phyloP scores from a whole-genome alignment of 2,797 vertebrate species.

The Macropus fuliginosus region DNA sequence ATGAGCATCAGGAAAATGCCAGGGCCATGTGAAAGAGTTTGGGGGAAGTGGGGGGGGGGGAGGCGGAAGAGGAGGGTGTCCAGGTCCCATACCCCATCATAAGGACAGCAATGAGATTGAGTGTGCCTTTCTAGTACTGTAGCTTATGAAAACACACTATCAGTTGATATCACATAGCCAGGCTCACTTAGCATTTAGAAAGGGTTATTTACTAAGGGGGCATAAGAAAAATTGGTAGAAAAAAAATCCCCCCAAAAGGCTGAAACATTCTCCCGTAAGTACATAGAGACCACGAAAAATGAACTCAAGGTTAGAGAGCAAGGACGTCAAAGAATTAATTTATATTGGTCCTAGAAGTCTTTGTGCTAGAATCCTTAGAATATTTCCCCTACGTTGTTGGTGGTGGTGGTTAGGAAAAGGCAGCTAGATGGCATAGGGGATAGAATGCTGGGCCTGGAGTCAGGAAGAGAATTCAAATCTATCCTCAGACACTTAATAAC shows the following conservation, averaged over 20 bases:
- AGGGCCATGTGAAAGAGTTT: too few relatives aligned
- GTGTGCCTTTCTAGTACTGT: not conserved
- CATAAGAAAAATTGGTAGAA: not conserved
- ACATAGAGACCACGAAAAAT: not conserved
- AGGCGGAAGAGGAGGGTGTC: too few relatives aligned
- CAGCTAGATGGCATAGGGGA: too few relatives aligned
- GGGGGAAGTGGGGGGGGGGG: too few relatives aligned
- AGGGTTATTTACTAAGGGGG: not conserved
- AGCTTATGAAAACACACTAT: not conserved
- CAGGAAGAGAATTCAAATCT: too few relatives aligned
- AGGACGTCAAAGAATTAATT: not conserved
- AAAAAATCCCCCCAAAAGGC: not conserved
- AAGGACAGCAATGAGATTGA: not conserved
- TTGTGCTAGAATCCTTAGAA: not conserved
- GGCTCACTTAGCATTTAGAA: not conserved
- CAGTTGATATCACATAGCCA: not conserved
- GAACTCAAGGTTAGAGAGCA: not conserved
- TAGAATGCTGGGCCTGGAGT: too few relatives aligned
- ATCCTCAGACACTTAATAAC: not conserved
- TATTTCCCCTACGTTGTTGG: not conserved
- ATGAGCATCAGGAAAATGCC: too few relatives aligned
- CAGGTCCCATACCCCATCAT: too few relatives aligned
- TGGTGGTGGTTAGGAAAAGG: too few relatives aligned
- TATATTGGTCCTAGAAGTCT: not conserved
- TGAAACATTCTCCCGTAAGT: not conserved